Base-by-base conservation (phyloP, 2,888 invertebrate genomes). In the Volucella zonaria region DNA sequence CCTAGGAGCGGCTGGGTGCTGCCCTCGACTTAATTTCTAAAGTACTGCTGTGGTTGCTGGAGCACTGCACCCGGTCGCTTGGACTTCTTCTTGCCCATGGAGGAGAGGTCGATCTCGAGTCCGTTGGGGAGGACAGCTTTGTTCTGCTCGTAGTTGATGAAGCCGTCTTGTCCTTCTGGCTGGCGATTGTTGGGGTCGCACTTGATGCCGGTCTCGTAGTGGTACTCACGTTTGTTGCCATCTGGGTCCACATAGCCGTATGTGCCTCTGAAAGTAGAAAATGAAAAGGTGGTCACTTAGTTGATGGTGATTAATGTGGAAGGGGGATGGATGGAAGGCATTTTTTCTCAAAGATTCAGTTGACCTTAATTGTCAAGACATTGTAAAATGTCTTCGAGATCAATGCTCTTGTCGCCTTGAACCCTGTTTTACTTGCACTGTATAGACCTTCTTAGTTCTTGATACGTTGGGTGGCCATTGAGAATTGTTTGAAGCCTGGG, bases 241-340 rank as follows among this genome's bases (percentile, higher is more conserved):
- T 97, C 97, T 0, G 96, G 96, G 91, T 97, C 96, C 9, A 96
- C 93, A 90, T 97, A 97, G 43, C 97, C 97, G 89, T 97, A 97
- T 89, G 95, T 96, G 59, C 96, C 96, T 86, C 95, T 94, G 11
- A 83, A 87, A 31, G 12, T 49, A 56, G 9, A 59, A 12, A 18
- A 14, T 4, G 2, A 43, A 11, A 49, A 18, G 14, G 10, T 45
- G 52, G 42, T 52, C 9, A 54, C 15, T 66, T 40, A 10, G 11
- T 58, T 10, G 11, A 2, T 23, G 14, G 9, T 12, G 43, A 61
- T 61, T 45, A 23, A 2, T 40, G 8, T n/a, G n/a, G 4, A 8
- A 38, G 2, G 40, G 9, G 31, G 38, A 12, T 56, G 3, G 56
- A 12, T n/a, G 11, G 31, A 23, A 2, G 6, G 3, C 2, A 1